Base-by-base conservation (phyloP, 1,140 invertebrate genomes). In the Aricia agestis region DNA sequence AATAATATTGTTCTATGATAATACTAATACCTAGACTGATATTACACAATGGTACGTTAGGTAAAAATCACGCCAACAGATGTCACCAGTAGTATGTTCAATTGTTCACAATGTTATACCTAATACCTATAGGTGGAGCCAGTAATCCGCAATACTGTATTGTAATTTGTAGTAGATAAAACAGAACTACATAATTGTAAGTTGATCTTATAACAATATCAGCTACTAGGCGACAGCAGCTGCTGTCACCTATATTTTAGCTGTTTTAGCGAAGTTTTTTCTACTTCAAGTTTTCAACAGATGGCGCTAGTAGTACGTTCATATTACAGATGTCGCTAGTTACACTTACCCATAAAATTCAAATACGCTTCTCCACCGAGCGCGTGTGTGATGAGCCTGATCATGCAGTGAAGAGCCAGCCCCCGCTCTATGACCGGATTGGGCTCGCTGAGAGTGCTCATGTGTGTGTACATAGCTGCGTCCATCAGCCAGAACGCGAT, bases 401-500 rank as follows among this genome's bases (percentile, higher is more conserved):
- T 99, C 92, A 99, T 95, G 92, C 99, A 99, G 84, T 99, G 99
- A 66, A 99, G 93, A 36, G 98, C 97, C 61, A 99, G 94, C 2
- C 99, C 98, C 18, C 98, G 93, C 85, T 96, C 97, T 66, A 99
- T 95, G 25, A 98, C 94, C 0, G 95, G 75, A 74, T 93, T 95
- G 0, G 94, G 90, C 6, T 93, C 93, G 69, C 96, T 96, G 2
- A 96, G 1, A 0, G 92, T 93, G 41, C 98, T 98, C 98, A 99
- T 99, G 85, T 97, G 95, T 0, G 96, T 96, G 83, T 99, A 99
- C 98, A 99, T 99, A 83, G 98, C 97, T 82, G 99, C 98, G 90
- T 99, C 99, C 99, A 99, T 99, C 66, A 99, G 91, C 99, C 99
- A 99, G 92, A 99, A 99, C 1, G 99, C 98, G 52, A 99, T 95